Conservation (phyloP, 2,797 vertebrate genomes). For the Sciurus vulgaris region DNA sequence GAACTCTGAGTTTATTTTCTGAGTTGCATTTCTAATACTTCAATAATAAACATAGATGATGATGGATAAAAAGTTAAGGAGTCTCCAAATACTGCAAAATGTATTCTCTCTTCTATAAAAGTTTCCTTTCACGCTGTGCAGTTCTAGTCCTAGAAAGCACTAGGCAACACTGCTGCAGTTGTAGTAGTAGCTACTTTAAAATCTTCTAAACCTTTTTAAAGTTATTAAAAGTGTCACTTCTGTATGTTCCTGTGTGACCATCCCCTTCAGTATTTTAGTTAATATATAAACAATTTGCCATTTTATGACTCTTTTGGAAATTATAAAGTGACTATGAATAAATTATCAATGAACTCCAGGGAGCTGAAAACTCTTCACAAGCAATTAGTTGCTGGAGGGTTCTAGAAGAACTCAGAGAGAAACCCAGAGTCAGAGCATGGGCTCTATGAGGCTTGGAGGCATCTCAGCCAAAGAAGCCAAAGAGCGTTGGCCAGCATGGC, state of each 20-base stretch:
- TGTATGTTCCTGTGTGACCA: neutral
- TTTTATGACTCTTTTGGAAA: neutral
- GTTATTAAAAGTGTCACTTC: neutral
- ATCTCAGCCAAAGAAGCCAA: too few species aligned
- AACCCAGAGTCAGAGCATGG: neutral
- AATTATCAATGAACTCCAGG: neutral
- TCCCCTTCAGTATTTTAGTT: neutral
- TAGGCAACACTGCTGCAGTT: neutral
- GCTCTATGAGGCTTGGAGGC: too few species aligned
- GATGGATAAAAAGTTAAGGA: neutral
- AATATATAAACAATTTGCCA: neutral
- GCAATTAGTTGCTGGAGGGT: neutral
- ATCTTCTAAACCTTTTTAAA: neutral
- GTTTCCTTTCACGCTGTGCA: neutral
- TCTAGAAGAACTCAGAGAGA: neutral
- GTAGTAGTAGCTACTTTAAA: neutral
- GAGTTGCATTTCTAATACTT: neutral
- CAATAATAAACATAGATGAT: neutral
- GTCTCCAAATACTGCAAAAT: neutral
- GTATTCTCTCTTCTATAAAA: neutral
- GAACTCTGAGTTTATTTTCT: neutral
- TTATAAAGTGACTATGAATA: neutral
- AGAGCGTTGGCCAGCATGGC: accelerated
- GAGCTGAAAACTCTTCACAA: neutral
- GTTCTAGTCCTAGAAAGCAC: neutral